Conservation (phyloP, 1,140 invertebrate genomes). For the Subanguina moxae region DNA sequence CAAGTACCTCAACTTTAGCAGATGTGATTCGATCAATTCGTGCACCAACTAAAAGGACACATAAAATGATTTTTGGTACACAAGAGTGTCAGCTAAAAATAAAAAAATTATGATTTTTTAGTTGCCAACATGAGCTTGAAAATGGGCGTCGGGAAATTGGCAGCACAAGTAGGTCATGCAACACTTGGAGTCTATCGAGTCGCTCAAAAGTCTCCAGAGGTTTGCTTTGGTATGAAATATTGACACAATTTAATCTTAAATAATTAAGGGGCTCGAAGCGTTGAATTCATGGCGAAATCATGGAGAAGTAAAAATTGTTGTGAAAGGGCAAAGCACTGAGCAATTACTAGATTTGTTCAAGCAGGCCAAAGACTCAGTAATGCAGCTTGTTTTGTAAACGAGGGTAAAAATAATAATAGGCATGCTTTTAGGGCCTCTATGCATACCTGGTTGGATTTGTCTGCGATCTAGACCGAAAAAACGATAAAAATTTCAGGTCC, state of each 20-base stretch:
- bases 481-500: conserved; percentile 45
- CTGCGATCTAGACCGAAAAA: too few species aligned
- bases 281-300: conserved; percentile 39
- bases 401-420: neutral
- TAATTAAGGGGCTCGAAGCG: conserved; percentile 32
- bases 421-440: conserved; percentile 60
- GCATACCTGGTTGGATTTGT: conserved; percentile 61
- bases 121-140: conserved; percentile 66
- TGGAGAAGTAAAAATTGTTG: conserved; percentile 67
- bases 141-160: conserved; percentile 68
- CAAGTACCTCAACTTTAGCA: neutral
- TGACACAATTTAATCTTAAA: conserved; percentile 1
- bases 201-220: conserved; percentile 61
- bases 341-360: conserved; percentile 64
- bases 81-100: neutral
- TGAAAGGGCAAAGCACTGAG: conserved; percentile 65
- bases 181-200: conserved; percentile 65
- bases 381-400: too few species aligned
- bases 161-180: conserved; percentile 68
- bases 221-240: conserved; percentile 63
- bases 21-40: conserved; percentile 20
- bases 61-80: neutral
- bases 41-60: conserved; percentile 2
- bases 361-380: conserved; percentile 61
- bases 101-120: conserved; percentile 67